These are phyloP conservation scores for Charadrius vociferus DNA, from an alignment of 2,113 vertebrate species.

Conservation along the genomic window DNA sequence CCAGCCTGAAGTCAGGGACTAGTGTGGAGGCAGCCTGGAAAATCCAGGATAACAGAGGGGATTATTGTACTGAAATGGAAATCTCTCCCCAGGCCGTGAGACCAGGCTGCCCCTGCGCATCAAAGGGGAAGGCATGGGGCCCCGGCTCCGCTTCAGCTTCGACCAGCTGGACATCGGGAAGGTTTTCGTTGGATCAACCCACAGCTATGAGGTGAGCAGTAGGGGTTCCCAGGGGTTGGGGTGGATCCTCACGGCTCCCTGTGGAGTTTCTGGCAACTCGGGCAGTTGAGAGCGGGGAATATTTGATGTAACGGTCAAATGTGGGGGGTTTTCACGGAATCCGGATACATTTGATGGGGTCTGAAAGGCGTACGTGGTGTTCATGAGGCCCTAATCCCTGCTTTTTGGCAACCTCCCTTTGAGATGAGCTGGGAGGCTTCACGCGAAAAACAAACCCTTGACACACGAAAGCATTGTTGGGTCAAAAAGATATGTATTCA, in stretches of 20 bases:
- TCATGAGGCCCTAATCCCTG: not conserved
- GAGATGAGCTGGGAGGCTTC: not conserved
- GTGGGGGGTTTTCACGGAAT: rapidly evolving
- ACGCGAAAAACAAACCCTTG: not conserved
- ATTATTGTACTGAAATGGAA: not conserved
- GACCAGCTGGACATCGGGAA: constrained; percentile 78
- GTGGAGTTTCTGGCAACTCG: not conserved
- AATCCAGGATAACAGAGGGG: not conserved
- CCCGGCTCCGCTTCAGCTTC: constrained; percentile 77
- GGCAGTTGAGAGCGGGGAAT: not conserved
- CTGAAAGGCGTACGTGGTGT: not conserved
- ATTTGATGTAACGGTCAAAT: rapidly evolving
- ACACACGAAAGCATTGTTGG: not conserved
- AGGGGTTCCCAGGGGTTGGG: not conserved
- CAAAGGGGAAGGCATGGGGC: constrained; percentile 83
- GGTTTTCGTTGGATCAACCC: constrained; percentile 74
- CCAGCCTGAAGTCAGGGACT: not conserved
- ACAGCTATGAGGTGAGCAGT: constrained; percentile 81
- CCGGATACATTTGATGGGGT: not conserved
- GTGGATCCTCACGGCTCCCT: not conserved
- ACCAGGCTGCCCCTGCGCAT: constrained; percentile 80
- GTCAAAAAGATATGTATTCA: not conserved
- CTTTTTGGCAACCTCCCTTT: not conserved
- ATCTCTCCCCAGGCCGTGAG: constrained; percentile 77
- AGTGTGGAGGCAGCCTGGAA: not conserved